Evolutionary conservation across 2,797 vertebrate species (phyloP).

Genomic region (Amblyopsis hoosieri): DNA sequence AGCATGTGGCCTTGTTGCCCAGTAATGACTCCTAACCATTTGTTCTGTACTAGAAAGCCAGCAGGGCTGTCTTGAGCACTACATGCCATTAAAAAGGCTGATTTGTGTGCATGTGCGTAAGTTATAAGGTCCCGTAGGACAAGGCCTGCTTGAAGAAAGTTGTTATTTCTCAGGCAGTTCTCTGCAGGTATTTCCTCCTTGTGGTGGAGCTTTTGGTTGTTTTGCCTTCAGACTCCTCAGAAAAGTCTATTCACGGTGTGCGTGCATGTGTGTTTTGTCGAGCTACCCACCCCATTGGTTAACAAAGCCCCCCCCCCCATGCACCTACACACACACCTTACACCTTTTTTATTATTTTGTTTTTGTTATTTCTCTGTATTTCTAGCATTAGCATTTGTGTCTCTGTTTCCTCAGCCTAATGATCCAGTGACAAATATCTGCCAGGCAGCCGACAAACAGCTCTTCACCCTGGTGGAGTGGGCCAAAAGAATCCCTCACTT

Average conservation of each 20-base stretch:
- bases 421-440: conserved; percentile 98
- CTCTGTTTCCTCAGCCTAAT: conserved; percentile 78
- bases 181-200: conserved; percentile 78
- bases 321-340: neutral
- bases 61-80: conserved; percentile 45
- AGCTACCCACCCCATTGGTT: no score
- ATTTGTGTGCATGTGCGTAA: conserved; percentile 56
- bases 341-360: neutral
- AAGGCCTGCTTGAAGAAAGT: conserved; percentile 44
- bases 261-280: conserved; percentile 15
- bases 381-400: conserved; percentile 10
- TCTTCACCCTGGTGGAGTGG: conserved; percentile 97
- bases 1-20: conserved; percentile 3
- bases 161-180: conserved; percentile 55
- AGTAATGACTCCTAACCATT: conserved; percentile 32
- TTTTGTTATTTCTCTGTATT: conserved; percentile 5
- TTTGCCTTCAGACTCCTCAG: conserved; percentile 66
- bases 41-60: conserved; percentile 38
- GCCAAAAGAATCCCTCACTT: conserved; percentile 97
- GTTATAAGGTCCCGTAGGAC: conserved; percentile 64
- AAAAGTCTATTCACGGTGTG: conserved; percentile 55
- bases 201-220: conserved; percentile 65
- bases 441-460: conserved; percentile 95
- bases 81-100: conserved; percentile 46
- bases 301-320: no score